phyloP scores from a whole-genome alignment of 2,113 vertebrate genomes.

The Prionailurus bengalensis region DNA sequence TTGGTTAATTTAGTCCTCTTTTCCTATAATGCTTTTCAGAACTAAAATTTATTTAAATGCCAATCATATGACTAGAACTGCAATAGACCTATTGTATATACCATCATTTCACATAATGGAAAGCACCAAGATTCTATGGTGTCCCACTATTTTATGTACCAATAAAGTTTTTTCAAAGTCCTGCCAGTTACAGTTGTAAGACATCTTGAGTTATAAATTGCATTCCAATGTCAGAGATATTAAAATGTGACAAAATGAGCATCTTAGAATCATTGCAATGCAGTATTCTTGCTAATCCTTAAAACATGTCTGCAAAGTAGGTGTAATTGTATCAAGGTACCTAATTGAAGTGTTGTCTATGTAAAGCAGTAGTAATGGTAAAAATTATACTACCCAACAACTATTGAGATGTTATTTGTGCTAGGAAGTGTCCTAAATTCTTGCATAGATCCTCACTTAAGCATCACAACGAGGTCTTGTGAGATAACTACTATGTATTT shows the following conservation, averaged over 20 bases:
- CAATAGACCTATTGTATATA: not conserved
- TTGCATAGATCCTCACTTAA: not conserved
- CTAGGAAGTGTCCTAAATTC: not conserved
- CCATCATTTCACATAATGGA: not conserved
- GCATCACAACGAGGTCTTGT: not conserved
- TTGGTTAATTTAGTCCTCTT: not conserved
- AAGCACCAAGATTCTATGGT: not conserved
- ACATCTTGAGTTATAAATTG: not conserved
- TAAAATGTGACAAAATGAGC: conserved; percentile 16
- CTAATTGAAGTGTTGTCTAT: conserved; percentile 27
- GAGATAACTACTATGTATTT: not conserved
- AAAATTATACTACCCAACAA: not conserved
- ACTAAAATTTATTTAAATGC: not conserved
- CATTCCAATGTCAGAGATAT: not conserved
- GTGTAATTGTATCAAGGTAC: not conserved
- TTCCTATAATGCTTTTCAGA: not conserved
- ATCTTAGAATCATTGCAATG: not conserved
- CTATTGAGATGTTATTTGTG: not conserved
- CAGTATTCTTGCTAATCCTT: not conserved
- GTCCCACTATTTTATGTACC: not conserved
- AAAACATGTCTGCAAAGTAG: not conserved
- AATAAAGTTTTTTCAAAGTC: not conserved
- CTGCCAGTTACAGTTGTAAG: not conserved
- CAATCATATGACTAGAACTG: not conserved
- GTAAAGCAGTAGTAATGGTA: not conserved